These are phyloP conservation scores for Epirrhoe alternata DNA, from an alignment of 2,888 invertebrate species.

Conservation along the genomic window DNA sequence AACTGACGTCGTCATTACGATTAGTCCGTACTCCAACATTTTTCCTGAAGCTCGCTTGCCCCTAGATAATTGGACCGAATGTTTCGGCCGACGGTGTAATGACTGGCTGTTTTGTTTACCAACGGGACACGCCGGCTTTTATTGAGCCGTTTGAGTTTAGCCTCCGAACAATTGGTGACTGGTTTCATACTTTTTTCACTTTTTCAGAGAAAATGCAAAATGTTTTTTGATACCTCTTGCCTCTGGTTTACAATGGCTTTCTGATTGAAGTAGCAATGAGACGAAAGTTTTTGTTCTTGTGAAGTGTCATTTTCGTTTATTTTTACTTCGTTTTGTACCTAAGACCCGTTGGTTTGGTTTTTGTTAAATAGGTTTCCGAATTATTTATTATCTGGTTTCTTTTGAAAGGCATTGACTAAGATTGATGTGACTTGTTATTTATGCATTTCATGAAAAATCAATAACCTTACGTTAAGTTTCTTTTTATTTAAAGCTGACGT, in stretches of 20 bases:
- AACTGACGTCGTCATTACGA: constrained; percentile 81
- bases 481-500: not conserved
- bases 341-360: not conserved
- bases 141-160: constrained; percentile 76
- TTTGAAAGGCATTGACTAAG: constrained; percentile 1
- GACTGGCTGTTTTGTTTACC: constrained; percentile 82
- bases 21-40: constrained; percentile 63
- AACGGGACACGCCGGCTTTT: constrained; percentile 74
- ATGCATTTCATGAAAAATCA: not conserved
- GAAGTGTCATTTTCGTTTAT: constrained; percentile 20
- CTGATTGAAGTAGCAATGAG: constrained; percentile 38
- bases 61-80: constrained; percentile 79
- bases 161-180: constrained; percentile 61
- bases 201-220: constrained; percentile 34
- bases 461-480: not conserved
- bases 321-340: not conserved
- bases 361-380: not conserved
- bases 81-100: constrained; percentile 78
- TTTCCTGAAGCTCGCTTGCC: constrained; percentile 57
- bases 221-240: constrained; percentile 33
- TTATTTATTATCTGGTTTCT: constrained; percentile 18
- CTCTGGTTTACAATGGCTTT: constrained; percentile 35
- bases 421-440: constrained; percentile 11
- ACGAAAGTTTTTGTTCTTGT: constrained; percentile 27
- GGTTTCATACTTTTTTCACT: constrained; percentile 60